phyloP scores from a whole-genome alignment of 2,888 invertebrate genomes.

The Anoplius nigerrimus region DNA sequence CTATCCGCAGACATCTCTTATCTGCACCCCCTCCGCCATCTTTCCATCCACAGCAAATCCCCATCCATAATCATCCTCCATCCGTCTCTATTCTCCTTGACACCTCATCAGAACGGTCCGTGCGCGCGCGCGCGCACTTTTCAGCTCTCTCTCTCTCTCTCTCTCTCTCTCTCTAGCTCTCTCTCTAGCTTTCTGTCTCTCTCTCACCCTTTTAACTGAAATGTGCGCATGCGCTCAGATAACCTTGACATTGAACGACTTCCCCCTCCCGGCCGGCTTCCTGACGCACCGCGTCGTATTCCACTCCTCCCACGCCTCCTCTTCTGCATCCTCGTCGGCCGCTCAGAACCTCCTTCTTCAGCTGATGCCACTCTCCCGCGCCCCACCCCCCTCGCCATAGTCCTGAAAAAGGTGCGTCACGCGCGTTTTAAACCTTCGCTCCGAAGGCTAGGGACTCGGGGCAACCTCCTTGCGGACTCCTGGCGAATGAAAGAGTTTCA shows the following conservation, averaged over 20 bases:
- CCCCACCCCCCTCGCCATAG: slow-evolving; percentile 1
- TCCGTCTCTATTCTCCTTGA: too few species aligned
- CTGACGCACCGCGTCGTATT: slow-evolving; percentile 10
- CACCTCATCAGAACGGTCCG: too few species aligned
- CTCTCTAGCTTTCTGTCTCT: slow-evolving; percentile 1
- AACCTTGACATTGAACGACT: slow-evolving; percentile 69
- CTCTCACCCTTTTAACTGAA: slow-evolving; percentile 20
- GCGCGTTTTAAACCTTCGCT: slow-evolving; percentile 11
- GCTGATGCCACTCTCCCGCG: slow-evolving; percentile 6
- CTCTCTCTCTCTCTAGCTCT: neutral
- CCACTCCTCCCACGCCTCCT: slow-evolving; percentile 17
- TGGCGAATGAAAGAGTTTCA: too few species aligned
- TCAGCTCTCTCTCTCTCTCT: slow-evolving; percentile 6
- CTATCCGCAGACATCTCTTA: too few species aligned
- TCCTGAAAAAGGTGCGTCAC: slow-evolving; percentile 24
- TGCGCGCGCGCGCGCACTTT: too few species aligned
- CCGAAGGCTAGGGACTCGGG: neutral
- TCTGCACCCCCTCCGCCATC: too few species aligned
- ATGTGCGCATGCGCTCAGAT: slow-evolving; percentile 60
- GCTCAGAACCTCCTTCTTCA: neutral
- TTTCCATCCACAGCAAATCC: too few species aligned
- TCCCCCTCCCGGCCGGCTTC: slow-evolving; percentile 37
- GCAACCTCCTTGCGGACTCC: neutral
- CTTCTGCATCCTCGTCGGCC: neutral
- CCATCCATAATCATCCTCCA: too few species aligned